Evolutionary conservation across 2,113 vertebrate species (phyloP).

Genomic region (Numenius arquata): DNA sequence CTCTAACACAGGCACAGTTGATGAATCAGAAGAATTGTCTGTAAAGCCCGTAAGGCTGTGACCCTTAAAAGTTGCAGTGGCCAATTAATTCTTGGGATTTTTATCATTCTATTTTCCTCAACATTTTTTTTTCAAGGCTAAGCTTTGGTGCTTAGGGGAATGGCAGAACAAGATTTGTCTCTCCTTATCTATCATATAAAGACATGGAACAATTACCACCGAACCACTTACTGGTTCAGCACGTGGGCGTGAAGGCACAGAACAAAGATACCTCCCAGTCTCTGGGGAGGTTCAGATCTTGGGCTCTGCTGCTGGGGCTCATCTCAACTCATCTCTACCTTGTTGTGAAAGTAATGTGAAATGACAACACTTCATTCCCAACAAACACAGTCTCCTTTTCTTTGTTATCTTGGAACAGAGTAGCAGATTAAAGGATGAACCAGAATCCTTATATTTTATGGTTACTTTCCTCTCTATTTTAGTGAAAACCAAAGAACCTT

Average conservation of each 20-base stretch:
- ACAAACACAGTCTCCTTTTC: not conserved
- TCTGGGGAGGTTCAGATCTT: not conserved
- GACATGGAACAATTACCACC: not conserved
- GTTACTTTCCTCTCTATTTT: not conserved
- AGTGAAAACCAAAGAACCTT: not conserved
- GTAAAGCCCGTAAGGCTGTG: not conserved
- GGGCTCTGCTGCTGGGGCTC: not conserved
- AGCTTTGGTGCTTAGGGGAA: not conserved
- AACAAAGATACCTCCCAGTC: not conserved
- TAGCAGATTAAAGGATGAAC: not conserved
- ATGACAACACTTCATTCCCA: not conserved
- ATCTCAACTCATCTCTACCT: not conserved
- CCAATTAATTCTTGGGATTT: not conserved
- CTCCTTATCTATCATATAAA: not conserved
- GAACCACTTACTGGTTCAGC: not conserved
- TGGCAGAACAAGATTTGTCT: not conserved
- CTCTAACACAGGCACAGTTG: not conserved
- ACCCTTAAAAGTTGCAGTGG: not conserved
- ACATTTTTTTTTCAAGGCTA: not conserved
- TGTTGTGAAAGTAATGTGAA: conserved; percentile 3
- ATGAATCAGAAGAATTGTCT: conserved; percentile 18
- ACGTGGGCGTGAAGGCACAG: not conserved
- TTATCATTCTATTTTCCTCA: not conserved
- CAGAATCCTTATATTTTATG: not conserved
- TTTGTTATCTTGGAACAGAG: not conserved